Evolutionary conservation across 1,140 invertebrate species (phyloP), one percentile per base, ranked within the genome.

Genomic region (Carposina sasakii): DNA sequence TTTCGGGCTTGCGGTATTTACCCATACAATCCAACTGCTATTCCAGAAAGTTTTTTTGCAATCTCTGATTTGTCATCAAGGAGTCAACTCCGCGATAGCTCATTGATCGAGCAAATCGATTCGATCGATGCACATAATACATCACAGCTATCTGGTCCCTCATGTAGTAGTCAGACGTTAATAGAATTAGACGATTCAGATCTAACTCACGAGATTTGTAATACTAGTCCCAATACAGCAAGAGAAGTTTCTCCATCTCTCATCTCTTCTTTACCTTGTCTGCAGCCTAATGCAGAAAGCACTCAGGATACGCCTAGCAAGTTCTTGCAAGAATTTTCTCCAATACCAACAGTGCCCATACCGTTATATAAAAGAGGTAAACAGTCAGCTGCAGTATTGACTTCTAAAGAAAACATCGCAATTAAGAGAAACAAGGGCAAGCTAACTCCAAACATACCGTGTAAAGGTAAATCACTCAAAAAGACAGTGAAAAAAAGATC

Each of bases 1-100:
- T 66, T 66, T 45, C 31, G 31, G 26, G 41, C 55, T 23, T 39
- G 33, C 22, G 54, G 54, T 15, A 56, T 56, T 37, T 52, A 45
- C 22, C 48, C 41, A 10, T 45, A 31, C 16, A 41, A 46, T 45
- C 48, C 30, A 12, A 10, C n/a, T 30, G 54, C 48, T 40, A 52
- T 56, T 31, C 48, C 48, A 2, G 52, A 54, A 2, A 33, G 26
- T 21, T 54, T 34, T 21, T 54, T 54, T 45, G 39, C 30, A 12
- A 43, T 50, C n/a, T 53, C 43, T 8, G 43, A 45, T 20, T 34
- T 15, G 10, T 13, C 15, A 8, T 15, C 10, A 34, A 34, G 15
- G 13, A 10, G 19, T 8, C 15, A 5, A 43, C 22, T n/a, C 41
- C 8, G 22, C 28, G 41, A 43, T 30, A 17, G 26, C 6, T 23